phyloP scores from a whole-genome alignment of 2,888 invertebrate species.

The Cerastis rubricosa region DNA sequence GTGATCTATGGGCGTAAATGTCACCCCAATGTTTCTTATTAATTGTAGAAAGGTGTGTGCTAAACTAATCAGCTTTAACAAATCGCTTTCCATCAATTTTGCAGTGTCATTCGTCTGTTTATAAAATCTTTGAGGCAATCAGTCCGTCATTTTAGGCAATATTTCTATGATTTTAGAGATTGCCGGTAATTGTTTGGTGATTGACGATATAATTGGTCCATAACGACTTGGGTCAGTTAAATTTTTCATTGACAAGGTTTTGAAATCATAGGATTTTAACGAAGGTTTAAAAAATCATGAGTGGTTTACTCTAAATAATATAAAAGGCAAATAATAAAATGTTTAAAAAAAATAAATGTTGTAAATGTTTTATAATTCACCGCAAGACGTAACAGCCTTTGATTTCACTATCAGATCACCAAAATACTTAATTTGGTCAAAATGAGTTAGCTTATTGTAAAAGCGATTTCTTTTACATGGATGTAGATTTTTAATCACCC shows the following conservation, averaged over 20 bases:
- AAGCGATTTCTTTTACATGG: slow-evolving; percentile 33
- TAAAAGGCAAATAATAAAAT: slow-evolving; percentile 9
- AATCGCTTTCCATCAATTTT: slow-evolving; percentile 30
- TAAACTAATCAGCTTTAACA: background rate
- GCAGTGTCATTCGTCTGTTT: slow-evolving; percentile 11
- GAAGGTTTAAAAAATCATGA: background rate
- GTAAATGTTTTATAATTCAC: slow-evolving; percentile 29
- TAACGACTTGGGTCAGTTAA: slow-evolving; percentile 1
- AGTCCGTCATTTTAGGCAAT: slow-evolving; percentile 3
- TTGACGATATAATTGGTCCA: slow-evolving; percentile 8
- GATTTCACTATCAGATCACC: slow-evolving; percentile 22
- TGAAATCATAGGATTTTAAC: background rate
- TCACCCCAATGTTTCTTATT: background rate
- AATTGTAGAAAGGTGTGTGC: slow-evolving; percentile 9
- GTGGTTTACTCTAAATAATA: background rate
- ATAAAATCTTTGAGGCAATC: background rate
- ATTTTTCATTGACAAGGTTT: background rate
- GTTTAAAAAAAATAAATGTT: too few relatives aligned
- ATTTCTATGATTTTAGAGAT: background rate
- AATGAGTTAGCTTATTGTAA: slow-evolving; percentile 10
- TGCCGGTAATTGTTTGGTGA: background rate
- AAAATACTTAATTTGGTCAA: background rate
- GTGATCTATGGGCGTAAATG: background rate
- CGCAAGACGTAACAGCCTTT: slow-evolving; percentile 35
- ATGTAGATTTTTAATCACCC: background rate